phyloP scores from a whole-genome alignment of 2,113 vertebrate species.

The Craseonycteris thonglongyai region DNA sequence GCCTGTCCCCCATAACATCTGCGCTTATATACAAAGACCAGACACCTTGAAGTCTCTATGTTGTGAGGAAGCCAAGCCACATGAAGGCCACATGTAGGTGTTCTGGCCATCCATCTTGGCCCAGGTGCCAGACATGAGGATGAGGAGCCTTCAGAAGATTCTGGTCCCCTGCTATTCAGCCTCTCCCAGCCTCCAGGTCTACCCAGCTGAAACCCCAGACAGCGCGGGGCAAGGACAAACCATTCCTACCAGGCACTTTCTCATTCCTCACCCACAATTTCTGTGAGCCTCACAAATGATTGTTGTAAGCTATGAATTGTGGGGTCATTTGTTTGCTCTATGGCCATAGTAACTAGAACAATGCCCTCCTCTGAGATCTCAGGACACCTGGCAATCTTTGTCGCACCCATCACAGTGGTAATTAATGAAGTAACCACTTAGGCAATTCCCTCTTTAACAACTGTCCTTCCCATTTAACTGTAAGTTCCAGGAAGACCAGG shows the following conservation, averaged over 20 bases:
- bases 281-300: background rate
- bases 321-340: background rate
- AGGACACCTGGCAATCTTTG: background rate
- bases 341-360: background rate
- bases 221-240: background rate
- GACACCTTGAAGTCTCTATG: background rate
- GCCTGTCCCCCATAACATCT: background rate
- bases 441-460: slow-evolving; percentile 2
- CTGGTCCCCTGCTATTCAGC: background rate
- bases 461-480: slow-evolving; percentile 8
- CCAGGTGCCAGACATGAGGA: background rate
- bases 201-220: background rate
- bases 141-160: background rate
- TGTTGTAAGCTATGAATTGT: background rate
- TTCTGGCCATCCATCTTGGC: background rate
- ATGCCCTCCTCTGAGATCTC: background rate
- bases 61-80: background rate
- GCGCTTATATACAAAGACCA: background rate
- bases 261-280: background rate
- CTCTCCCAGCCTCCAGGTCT: background rate
- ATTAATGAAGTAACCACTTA: background rate
- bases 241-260: background rate
- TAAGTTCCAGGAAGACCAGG: slow-evolving; percentile 27
- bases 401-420: background rate
- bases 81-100: background rate